Conservation (phyloP, 2,113 vertebrate species). For the Pimephales promelas region DNA sequence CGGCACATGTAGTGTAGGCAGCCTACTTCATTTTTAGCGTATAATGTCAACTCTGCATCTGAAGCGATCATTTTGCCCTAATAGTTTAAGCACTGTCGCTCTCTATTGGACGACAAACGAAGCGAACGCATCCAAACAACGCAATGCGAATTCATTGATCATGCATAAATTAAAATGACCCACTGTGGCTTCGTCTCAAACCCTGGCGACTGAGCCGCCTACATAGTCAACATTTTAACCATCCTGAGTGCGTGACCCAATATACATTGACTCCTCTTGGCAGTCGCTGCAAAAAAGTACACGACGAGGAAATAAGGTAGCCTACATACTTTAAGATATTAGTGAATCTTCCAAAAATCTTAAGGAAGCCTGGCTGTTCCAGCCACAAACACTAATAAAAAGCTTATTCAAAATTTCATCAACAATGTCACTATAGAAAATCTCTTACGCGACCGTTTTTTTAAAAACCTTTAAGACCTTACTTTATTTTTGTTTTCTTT, state of each 20-base stretch:
- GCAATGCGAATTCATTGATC: neutral
- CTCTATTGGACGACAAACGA: neutral
- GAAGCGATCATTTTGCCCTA: neutral
- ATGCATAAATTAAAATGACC: neutral
- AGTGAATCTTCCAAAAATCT: neutral
- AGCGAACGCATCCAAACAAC: neutral
- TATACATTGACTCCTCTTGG: neutral
- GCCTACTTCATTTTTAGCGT: slow-evolving; percentile 51
- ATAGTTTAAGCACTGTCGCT: neutral
- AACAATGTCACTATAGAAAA: neutral
- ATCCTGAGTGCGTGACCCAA: neutral
- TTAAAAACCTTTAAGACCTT: neutral
- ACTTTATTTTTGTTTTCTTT: too few relatives aligned
- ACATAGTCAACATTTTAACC: neutral
- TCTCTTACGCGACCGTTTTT: neutral
- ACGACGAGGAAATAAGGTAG: neutral
- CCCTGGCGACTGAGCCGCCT: neutral
- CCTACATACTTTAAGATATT: neutral
- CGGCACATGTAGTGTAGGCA: neutral
- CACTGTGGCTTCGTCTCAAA: neutral
- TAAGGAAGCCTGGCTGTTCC: neutral
- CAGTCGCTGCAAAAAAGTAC: too few relatives aligned
- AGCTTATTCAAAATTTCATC: neutral
- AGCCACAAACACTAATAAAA: neutral
- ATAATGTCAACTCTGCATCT: neutral